phyloP scores from a whole-genome alignment of 2,888 invertebrate species.

The Cantharis rustica region DNA sequence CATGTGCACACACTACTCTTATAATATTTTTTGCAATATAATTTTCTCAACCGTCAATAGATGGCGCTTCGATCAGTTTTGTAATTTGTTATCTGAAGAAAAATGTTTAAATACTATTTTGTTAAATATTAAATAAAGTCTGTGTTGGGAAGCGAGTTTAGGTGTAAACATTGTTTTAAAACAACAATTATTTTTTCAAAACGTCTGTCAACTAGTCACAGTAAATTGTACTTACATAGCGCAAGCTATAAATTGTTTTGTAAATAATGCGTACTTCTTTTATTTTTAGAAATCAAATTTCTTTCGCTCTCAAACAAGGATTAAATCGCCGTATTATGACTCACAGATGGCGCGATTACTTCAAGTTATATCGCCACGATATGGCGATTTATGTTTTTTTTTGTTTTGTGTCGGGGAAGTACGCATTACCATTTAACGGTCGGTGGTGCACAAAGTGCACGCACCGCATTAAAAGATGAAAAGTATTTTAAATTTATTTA shows the following conservation, averaged over 20 bases:
- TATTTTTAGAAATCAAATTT: neutral
- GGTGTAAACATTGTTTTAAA: slow-evolving; percentile 12
- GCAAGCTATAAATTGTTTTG: neutral
- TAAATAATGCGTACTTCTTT: neutral
- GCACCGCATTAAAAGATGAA: slow-evolving; percentile 32
- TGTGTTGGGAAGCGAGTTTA: neutral
- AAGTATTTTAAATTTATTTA: slow-evolving; percentile 47
- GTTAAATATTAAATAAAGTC: neutral
- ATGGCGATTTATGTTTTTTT: neutral
- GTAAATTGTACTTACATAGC: slow-evolving; percentile 47
- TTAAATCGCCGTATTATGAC: neutral
- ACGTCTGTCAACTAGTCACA: slow-evolving; percentile 52
- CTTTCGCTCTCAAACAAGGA: neutral
- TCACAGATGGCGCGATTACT: neutral
- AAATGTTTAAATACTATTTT: neutral
- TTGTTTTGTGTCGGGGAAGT: neutral
- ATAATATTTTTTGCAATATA: slow-evolving; percentile 39
- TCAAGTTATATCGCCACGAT: neutral
- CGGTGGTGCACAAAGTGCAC: slow-evolving; percentile 36
- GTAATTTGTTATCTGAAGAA: neutral
- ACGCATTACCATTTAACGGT: slow-evolving; percentile 16
- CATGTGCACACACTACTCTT: slow-evolving; percentile 43
- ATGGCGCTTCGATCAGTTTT: neutral
- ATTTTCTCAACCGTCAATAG: slow-evolving; percentile 11
- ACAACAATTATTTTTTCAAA: slow-evolving; percentile 20